Conservation (phyloP, 2,113 vertebrate genomes). For the Stercorarius parasiticus region DNA sequence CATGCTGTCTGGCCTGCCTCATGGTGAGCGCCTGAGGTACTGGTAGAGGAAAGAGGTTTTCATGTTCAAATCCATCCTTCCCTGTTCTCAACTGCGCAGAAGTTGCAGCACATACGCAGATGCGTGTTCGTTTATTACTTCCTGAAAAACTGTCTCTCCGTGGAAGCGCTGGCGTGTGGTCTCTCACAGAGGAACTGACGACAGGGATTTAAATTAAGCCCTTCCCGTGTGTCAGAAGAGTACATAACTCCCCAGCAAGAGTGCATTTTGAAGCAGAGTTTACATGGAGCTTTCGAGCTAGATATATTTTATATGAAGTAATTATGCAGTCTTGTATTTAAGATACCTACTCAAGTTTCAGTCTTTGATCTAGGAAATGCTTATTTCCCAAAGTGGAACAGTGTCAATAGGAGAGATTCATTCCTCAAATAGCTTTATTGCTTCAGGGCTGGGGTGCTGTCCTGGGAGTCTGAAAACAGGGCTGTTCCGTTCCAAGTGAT, state of each 20-base stretch:
- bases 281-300: background rate
- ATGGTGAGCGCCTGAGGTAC: background rate
- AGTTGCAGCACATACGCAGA: background rate
- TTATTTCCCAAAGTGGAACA: conserved; percentile 8
- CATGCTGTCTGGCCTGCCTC: background rate
- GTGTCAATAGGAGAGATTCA: conserved; percentile 14
- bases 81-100: background rate
- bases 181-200: background rate
- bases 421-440: background rate
- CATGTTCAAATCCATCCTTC: background rate
- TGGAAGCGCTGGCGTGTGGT: background rate
- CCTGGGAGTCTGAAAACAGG: background rate
- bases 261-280: conserved; percentile 25
- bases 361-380: conserved; percentile 29
- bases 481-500: background rate
- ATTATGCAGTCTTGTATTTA: conserved; percentile 16
- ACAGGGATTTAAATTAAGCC: conserved; percentile 37
- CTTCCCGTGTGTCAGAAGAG: background rate
- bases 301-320: conserved; percentile 43
- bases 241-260: background rate
- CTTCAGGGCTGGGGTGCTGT: conserved; percentile 6
- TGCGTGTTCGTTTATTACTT: background rate
- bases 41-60: background rate
- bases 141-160: background rate
- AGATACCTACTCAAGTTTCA: background rate